Base-by-base conservation (phyloP, 92 coral and sea anemone genomes). In the Virgularia gustaviana region DNA sequence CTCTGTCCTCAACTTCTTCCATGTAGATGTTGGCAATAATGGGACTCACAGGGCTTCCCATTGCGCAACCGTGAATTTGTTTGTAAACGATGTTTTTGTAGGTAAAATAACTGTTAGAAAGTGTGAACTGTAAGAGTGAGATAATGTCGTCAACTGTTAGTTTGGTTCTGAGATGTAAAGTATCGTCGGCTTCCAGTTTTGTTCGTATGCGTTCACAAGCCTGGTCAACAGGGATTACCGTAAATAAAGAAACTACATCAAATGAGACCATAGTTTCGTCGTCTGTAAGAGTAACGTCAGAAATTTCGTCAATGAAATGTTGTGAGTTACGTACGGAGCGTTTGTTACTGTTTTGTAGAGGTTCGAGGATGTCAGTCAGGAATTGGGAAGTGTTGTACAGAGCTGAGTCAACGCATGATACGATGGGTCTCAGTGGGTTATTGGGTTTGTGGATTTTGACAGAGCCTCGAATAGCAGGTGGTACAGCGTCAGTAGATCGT, bases 351-450 rank as follows among this genome's bases (percentile, higher is more conserved):
- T 44, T 66, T 45, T 29, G 43, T 27, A 81, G 32, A 2, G 77
- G 77, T 25, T 71, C 18, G 15, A 81, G 39, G 39, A 75, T 49
- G 20, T 43, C 43, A 0, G 85, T n/a, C 6, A 81, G 51, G 67
- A 43, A 81, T 20, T 63, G 55, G 7, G 82, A 64, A 9, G 66
- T 55, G 35, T 75, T 81, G 53, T 81, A 76, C 0, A 66, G 24
- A 13, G 67, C 70, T 1, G 82, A 81, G 16, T 66, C 71, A 76
- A 56, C 49, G 62, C 83, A 60, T 11, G 71, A 45, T 16, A 83
- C 79, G 29, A 78, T 83, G 25, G 81, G 84, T 19, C 88, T 34
- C 2, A 73, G 57, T 27, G 79, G 85, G 37, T 53, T 15, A 55
- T 29, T 38, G 0, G 49, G 59, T 28, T 81, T 81, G 30, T 75